phyloP scores from a whole-genome alignment of 2,113 vertebrate species.

The Catagonus wagneri region DNA sequence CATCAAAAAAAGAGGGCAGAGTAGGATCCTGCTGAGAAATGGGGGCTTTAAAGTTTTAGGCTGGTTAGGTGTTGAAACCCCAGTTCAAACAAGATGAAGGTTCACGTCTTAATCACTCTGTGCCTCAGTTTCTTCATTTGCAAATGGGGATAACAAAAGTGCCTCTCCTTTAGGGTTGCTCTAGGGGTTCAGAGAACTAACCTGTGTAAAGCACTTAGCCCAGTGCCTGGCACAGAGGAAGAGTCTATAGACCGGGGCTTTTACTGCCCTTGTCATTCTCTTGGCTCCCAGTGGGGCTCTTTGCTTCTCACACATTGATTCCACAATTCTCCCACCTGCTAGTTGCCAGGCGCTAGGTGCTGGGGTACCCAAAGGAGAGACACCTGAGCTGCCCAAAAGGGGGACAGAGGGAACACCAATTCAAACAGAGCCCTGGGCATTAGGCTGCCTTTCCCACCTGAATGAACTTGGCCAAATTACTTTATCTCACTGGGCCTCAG shows the following conservation, averaged over 20 bases:
- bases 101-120: not conserved
- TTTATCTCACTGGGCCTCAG: not conserved
- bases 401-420: not conserved
- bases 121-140: not conserved
- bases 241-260: not conserved
- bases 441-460: not conserved
- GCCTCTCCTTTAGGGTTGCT: not conserved
- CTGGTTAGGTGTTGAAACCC: not conserved
- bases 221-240: not conserved
- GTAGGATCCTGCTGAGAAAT: not conserved
- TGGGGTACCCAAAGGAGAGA: not conserved
- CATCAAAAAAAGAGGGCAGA: not conserved
- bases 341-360: not conserved
- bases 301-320: not conserved
- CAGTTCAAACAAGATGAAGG: not conserved
- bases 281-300: not conserved
- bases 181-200: not conserved
- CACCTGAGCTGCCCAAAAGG: not conserved
- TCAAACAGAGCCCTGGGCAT: not conserved
- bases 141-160: no score
- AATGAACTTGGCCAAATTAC: not conserved
- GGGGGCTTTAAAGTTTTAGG: not conserved
- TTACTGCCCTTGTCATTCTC: not conserved
- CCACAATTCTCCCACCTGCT: not conserved
- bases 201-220: not conserved